These are phyloP conservation scores for Ellobium chinense DNA, from an alignment of 2,888 invertebrate species.

Conservation along the genomic window DNA sequence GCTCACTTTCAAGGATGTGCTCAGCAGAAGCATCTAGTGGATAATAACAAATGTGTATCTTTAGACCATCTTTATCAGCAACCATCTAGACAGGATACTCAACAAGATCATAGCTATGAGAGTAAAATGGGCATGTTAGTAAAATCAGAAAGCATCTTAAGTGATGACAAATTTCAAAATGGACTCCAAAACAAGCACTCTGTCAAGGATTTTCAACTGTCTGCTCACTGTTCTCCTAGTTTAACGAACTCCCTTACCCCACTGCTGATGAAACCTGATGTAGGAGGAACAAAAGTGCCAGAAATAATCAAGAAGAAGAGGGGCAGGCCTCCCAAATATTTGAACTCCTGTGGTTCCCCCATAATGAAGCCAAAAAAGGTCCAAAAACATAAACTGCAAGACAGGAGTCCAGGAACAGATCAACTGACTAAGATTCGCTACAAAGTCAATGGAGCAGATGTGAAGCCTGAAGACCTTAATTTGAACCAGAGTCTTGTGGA, in stretches of 20 bases:
- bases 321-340: conserved; percentile 5
- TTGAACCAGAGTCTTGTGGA: conserved; percentile 77
- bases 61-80: neutral
- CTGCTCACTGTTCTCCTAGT: neutral
- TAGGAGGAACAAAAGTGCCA: neutral
- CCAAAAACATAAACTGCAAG: conserved; percentile 9
- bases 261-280: neutral
- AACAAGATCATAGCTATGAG: neutral
- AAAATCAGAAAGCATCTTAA: neutral
- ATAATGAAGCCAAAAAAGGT: conserved; percentile 18
- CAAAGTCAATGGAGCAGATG: conserved; percentile 27
- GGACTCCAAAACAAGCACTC: neutral
- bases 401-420: neutral
- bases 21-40: neutral
- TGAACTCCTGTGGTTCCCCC: neutral
- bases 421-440: conserved; percentile 3
- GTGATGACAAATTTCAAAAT: neutral
- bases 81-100: neutral
- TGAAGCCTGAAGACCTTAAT: conserved; percentile 16
- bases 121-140: neutral
- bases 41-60: neutral
- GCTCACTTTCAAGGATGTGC: neutral
- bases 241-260: neutral
- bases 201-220: neutral
- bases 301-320: conserved; percentile 36